A percentile compares a stretch with the other conserved stretches of the same genome.
Evolutionary conservation across 2,888 invertebrate genomes (phyloP).

Genomic region (Oligia fasciuncula): DNA sequence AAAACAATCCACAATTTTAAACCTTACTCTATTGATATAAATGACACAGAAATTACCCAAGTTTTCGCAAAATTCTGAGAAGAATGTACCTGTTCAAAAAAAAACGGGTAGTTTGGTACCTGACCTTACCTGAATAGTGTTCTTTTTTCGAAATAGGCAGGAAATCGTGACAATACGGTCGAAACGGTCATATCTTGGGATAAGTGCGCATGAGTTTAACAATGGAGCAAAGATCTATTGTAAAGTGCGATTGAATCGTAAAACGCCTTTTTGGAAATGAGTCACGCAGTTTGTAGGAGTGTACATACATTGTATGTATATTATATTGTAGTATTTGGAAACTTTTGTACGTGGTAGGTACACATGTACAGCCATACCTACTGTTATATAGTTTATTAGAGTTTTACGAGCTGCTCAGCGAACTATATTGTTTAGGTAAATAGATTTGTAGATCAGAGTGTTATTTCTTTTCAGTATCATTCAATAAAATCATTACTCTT

Average conservation of each 20-base stretch:
- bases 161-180: slow-evolving; percentile 83
- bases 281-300: slow-evolving; percentile 56
- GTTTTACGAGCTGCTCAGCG: background rate
- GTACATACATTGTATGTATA: slow-evolving; percentile 19
- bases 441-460: background rate
- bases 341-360: slow-evolving; percentile 9
- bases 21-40: slow-evolving; percentile 68
- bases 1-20: slow-evolving; percentile 54
- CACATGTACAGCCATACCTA: background rate
- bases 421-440: background rate
- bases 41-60: slow-evolving; percentile 44
- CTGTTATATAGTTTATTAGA: background rate
- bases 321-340: slow-evolving; percentile 22
- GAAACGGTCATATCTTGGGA: slow-evolving; percentile 75
- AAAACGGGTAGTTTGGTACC: slow-evolving; percentile 74
- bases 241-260: slow-evolving; percentile 62
- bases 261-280: slow-evolving; percentile 62
- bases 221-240: slow-evolving; percentile 62
- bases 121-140: slow-evolving; percentile 70
- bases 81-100: slow-evolving; percentile 74
- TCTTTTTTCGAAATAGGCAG: slow-evolving; percentile 76
- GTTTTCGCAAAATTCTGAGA: slow-evolving; percentile 70
- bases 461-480: background rate
- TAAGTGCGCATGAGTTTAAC: slow-evolving; percentile 68
- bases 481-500: background rate